phyloP scores from a whole-genome alignment of 2,113 vertebrate species.

The Castor canadensis region DNA sequence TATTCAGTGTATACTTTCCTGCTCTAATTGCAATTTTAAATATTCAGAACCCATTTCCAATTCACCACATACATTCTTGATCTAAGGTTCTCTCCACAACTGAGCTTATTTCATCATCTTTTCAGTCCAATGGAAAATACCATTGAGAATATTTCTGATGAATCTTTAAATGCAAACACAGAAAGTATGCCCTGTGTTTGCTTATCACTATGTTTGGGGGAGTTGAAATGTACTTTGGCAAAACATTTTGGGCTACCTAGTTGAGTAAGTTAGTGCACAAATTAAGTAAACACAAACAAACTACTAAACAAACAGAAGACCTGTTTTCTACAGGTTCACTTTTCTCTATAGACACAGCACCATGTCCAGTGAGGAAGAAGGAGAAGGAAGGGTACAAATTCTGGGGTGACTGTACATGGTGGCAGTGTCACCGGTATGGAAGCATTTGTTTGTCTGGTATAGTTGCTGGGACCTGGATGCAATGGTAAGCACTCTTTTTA shows the following conservation, averaged over 20 bases:
- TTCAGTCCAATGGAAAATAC: not conserved
- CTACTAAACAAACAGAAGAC: too few relatives aligned
- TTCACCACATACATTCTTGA: not conserved
- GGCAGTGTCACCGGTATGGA: too few relatives aligned
- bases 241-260: not conserved
- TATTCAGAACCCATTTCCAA: not conserved
- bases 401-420: rapidly evolving
- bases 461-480: too few relatives aligned
- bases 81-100: rapidly evolving
- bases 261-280: too few relatives aligned
- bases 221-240: too few relatives aligned
- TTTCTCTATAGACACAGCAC: not conserved
- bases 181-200: too few relatives aligned
- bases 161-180: not conserved
- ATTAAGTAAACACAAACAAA: too few relatives aligned
- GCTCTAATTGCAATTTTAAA: not conserved
- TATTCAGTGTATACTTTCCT: rapidly evolving
- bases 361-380: rapidly evolving
- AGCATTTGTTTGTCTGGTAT: too few relatives aligned
- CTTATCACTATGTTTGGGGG: too few relatives aligned
- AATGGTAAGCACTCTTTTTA: not conserved
- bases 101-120: too few relatives aligned
- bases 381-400: rapidly evolving
- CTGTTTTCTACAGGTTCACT: not conserved
- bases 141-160: not conserved